These are phyloP conservation scores for Zalophus californianus DNA, from an alignment of 2,797 vertebrate species.

Conservation along the genomic window DNA sequence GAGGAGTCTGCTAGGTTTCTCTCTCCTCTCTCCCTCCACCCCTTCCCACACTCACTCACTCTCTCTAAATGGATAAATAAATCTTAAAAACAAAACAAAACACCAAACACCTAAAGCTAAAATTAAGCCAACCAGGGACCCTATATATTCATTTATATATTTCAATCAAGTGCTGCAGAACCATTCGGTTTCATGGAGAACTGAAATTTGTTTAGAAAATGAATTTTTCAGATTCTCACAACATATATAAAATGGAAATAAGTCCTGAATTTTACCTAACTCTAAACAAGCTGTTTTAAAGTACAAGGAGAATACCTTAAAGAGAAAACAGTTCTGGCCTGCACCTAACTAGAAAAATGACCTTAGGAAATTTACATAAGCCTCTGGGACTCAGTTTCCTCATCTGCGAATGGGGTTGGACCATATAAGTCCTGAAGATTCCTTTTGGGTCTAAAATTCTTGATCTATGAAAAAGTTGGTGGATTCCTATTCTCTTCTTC, in stretches of 20 bases:
- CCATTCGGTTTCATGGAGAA: neutral
- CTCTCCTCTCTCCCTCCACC: neutral
- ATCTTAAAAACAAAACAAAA: neutral
- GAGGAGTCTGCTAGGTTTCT: neutral
- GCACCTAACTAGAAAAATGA: neutral
- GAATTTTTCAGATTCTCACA: neutral
- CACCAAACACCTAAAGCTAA: neutral
- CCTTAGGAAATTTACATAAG: neutral
- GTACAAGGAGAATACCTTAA: neutral
- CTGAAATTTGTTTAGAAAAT: slow-evolving; percentile 28
- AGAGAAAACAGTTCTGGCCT: neutral
- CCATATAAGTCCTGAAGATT: neutral
- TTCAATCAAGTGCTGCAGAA: neutral
- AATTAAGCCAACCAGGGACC: neutral
- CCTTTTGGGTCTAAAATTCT: neutral
- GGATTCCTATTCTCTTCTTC: neutral
- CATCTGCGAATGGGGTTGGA: neutral
- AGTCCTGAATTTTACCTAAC: slow-evolving; percentile 1
- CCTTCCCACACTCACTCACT: neutral
- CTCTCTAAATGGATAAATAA: neutral
- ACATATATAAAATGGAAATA: neutral
- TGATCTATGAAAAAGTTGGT: neutral
- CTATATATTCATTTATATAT: neutral
- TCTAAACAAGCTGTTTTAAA: neutral
- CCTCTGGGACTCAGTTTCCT: slow-evolving; percentile 16